phyloP scores from a whole-genome alignment of 2,888 invertebrate species.

The Acronicta aceris region DNA sequence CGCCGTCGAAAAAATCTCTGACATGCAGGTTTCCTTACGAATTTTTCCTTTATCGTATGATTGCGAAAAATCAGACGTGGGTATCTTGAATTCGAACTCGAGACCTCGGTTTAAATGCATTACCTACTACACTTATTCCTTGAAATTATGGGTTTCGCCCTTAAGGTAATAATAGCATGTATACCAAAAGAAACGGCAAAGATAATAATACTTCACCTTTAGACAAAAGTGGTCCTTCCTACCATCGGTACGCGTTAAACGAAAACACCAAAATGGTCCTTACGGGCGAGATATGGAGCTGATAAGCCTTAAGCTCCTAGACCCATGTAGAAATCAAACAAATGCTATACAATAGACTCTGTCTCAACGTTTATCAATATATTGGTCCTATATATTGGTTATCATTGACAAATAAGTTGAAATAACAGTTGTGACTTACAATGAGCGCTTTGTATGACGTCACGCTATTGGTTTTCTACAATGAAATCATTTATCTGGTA shows the following conservation, averaged over 20 bases:
- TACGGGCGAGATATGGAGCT: neutral
- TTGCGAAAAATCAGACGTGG: too few relatives aligned
- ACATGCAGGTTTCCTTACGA: too few relatives aligned
- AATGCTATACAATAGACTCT: constrained; percentile 24
- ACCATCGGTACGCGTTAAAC: neutral
- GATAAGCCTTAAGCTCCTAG: constrained; percentile 15
- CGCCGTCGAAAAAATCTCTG: too few relatives aligned
- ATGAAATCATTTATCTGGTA: constrained; percentile 38
- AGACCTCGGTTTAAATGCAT: too few relatives aligned
- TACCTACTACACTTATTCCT: too few relatives aligned
- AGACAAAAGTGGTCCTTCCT: neutral
- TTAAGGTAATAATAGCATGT: too few relatives aligned
- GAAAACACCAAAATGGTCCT: neutral
- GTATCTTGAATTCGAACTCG: too few relatives aligned
- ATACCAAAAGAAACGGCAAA: neutral
- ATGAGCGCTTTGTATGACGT: constrained; percentile 27
- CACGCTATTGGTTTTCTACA: constrained; percentile 45
- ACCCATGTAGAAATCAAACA: constrained; percentile 18
- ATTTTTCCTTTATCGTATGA: too few relatives aligned
- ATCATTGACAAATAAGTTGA: constrained; percentile 47
- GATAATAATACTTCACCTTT: neutral
- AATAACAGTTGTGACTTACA: constrained; percentile 38
- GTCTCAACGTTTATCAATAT: constrained; percentile 37
- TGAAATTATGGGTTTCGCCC: too few relatives aligned
- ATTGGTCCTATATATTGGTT: constrained; percentile 16